Base-by-base conservation (phyloP, 2,888 invertebrate genomes). In the Caenorhabditis sp. region DNA sequence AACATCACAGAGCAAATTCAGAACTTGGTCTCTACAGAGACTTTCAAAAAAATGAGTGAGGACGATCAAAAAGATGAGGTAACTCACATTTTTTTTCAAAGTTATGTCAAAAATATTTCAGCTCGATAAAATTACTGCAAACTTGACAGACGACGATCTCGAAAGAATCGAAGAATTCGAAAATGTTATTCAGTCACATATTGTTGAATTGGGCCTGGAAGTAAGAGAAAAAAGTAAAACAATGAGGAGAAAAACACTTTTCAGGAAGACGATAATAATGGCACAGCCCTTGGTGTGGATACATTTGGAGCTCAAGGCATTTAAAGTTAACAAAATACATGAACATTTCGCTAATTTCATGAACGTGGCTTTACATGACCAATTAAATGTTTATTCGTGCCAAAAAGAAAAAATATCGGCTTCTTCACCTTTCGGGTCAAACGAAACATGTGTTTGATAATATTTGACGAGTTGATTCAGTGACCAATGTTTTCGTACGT, bases 301-400 rank as follows among this genome's bases (percentile, higher is more conserved):
- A 69, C 69, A 23, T 69, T 69, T 62, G 69, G 69, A 26, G 61
- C 69, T 19, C 69, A 64, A 36, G 69, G 69, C 36, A 69, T 69
- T 21, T 67, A 51, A 67, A 31, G 31, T 31, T n/a, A n/a, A n/a
- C n/a, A n/a, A n/a, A n/a, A n/a, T n/a, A 10, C 31, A 6, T 31
- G 4, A 31, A 6, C 31, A 6, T 31, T 31, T 31, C 31, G 31
- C 31, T 31, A 31, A 31, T 31, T 31, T 31, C n/a, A n/a, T n/a
- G n/a, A n/a, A n/a, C n/a, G n/a, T n/a, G n/a, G n/a, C n/a, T n/a
- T n/a, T n/a, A n/a, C n/a, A n/a, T n/a, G n/a, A n/a, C n/a, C n/a
- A n/a, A n/a, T n/a, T n/a, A n/a, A n/a, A n/a, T n/a, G n/a, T n/a
- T n/a, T n/a, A n/a, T n/a, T n/a, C n/a, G n/a, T n/a, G n/a, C n/a